Evolutionary conservation across 2,888 invertebrate genomes (phyloP), one percentile per base, ranked within the genome.

Genomic region (Bellardia pandia): DNA sequence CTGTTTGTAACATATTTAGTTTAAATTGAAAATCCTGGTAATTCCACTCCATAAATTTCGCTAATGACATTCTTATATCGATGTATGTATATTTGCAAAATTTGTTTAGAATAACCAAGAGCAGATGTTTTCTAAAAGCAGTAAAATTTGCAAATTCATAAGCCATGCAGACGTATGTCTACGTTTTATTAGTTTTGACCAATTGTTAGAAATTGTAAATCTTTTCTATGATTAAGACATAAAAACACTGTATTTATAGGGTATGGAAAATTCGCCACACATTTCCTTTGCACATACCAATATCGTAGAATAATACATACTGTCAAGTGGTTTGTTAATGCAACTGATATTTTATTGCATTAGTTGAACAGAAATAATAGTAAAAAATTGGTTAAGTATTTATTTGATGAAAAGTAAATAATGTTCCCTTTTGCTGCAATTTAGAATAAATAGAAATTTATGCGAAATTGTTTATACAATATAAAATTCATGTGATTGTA

Each of bases 341-440:
- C 56, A 9, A 56, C 56, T 56, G 56, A 16, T 56, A 23, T 23
- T 56, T 56, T 16, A 56, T 56, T 56, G 23, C 56, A 56, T 56
- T 56, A 56, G 56, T 23, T 56, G 56, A 56, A 56, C 56, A 56
- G 23, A 56, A 56, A 23, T 8, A 60, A 60, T 33, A 33, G 7
- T 16, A 37, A 58, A 58, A 60, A 60, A n/a, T 33, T 8, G 37
- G 33, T 60, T 37, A 60, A 60, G 37, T n/a, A 33, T 37, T 33
- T 60, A 37, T 60, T 37, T 60, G 37, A 60, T 60, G 60, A 60
- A 37, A 60, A 60, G 60, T 60, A 60, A 33, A 60, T 60, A 60
- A 37, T 60, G 37, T 60, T 14, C 14, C 30, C 14, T 60, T 14
- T n/a, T 33, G n/a, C 37, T 33, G 13, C n/a, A 37, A 60, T 37